Evolutionary conservation across 1,140 invertebrate genomes (phyloP), one percentile per base, ranked within the genome.

Genomic region (Tenebrio molitor): DNA sequence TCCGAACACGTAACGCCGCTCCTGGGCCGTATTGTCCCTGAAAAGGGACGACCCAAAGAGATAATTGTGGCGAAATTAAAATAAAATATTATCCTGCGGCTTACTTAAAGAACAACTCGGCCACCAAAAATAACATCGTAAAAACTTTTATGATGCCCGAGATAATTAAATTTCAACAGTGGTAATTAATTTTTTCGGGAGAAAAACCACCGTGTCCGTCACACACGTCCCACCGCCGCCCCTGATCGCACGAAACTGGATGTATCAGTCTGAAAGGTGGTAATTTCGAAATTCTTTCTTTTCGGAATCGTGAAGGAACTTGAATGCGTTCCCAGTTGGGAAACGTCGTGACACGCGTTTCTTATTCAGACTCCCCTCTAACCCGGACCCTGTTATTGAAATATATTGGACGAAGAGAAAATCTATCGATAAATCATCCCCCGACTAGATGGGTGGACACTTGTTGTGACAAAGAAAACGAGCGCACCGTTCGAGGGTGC

Each of bases 381-480:
- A 62, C 58, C 66, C 46, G 50, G 29, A 68, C 65, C 71, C 71
- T 63, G 71, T 73, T 73, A 73, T 73, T 73, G 71, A 73, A 73
- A 73, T 68, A 68, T 73, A 73, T 73, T 69, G 65, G 71, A 58
- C 34, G 71, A 62, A 73, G 36, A 73, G 65, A 36, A 73, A 73
- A 73, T 65, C 66, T 63, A 64, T 74, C 58, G 72, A 74, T 74
- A 74, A 74, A 74, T 74, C 72, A 74, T 74, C 69, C 72, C n/a
- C 63, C 68, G 58, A 74, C 25, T 58, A 62, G 72, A 66, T 71
- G 72, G 72, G 72, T 71, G 72, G 72, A 74, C 72, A 71, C 34
- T 53, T 62, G 58, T 50, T 69, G 64, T 44, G 71, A 72, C 46
- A 63, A 39, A 62, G 71, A 71, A 36, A 62, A 67, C 63, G 72